These are phyloP conservation scores for Rhynchonema sp. DNA, from an alignment of 2,888 invertebrate species.

Conservation along the genomic window DNA sequence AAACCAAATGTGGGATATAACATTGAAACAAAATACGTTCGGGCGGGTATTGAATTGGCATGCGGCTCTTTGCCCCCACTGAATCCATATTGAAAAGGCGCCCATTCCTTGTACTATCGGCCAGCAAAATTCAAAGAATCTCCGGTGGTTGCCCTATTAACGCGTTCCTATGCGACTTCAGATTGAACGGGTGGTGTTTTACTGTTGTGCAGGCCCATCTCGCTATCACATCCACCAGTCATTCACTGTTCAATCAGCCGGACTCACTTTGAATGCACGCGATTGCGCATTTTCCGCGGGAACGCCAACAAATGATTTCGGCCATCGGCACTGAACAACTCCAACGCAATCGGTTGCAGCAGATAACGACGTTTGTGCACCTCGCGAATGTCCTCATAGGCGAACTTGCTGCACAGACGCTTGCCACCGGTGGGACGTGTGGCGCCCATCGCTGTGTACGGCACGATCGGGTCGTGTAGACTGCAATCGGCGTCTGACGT, in stretches of 20 bases:
- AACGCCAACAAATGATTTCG: constrained; percentile 88
- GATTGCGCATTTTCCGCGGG: constrained; percentile 81
- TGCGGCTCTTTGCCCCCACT: too few relatives aligned
- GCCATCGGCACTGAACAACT: constrained; percentile 93
- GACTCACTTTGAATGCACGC: constrained; percentile 44
- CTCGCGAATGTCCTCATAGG: constrained; percentile 88
- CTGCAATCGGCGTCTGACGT: constrained; percentile 9
- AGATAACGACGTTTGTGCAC: constrained; percentile 31
- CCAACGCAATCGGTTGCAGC: constrained; percentile 85
- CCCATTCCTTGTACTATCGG: too few relatives aligned
- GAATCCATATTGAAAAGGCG: too few relatives aligned
- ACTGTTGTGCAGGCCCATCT: too few relatives aligned
- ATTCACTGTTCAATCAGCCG: background rate
- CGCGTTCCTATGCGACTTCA: too few relatives aligned
- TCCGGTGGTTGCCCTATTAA: too few relatives aligned
- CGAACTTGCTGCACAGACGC: constrained; percentile 48
- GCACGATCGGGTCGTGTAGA: constrained; percentile 39
- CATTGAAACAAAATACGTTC: too few relatives aligned
- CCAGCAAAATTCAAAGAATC: too few relatives aligned
- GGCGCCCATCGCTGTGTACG: constrained; percentile 31
- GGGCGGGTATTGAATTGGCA: too few relatives aligned
- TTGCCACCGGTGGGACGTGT: constrained; percentile 13
- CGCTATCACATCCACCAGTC: too few relatives aligned
- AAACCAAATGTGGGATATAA: too few relatives aligned
- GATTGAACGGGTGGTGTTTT: too few relatives aligned